phyloP scores from a whole-genome alignment of 2,888 invertebrate genomes.

The Spilarctia lutea region DNA sequence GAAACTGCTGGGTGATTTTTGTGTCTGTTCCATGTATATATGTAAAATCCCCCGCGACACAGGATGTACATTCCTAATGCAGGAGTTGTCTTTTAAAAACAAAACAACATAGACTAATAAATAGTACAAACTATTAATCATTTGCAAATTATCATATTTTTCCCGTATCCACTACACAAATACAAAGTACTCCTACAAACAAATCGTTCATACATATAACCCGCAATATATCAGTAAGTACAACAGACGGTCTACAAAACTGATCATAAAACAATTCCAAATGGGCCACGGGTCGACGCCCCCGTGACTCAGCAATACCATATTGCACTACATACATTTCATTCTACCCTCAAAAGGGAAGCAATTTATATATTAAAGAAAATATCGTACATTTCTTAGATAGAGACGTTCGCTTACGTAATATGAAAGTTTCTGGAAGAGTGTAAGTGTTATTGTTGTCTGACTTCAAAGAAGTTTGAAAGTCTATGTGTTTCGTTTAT shows the following conservation, averaged over 20 bases:
- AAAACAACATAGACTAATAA: no score
- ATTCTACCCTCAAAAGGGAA: conserved; percentile 26
- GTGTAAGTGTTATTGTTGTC: not conserved
- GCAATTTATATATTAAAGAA: conserved; percentile 29
- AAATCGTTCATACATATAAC: not conserved
- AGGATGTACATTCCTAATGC: no score
- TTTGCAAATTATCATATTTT: no score
- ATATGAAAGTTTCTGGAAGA: conserved; percentile 1
- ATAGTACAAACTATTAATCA: no score
- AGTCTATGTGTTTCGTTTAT: no score
- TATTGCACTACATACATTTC: conserved; percentile 39
- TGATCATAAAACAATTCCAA: conserved; percentile 30
- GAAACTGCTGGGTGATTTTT: no score
- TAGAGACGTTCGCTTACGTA: conserved; percentile 9
- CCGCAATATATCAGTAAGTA: conserved; percentile 8
- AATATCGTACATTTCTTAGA: conserved; percentile 7
- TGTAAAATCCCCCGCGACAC: no score
- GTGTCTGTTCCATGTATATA: no score
- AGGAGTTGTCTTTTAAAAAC: no score
- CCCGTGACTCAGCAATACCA: conserved; percentile 38
- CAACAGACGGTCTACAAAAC: conserved; percentile 10
- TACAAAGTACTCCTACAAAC: not conserved
- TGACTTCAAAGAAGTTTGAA: not conserved
- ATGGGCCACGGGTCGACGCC: conserved; percentile 43
- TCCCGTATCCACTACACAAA: no score